A percentile compares a stretch with the other conserved stretches of the same genome.
These are phyloP conservation scores for Melanotaenia trifasciata DNA, from an alignment of 2,797 vertebrate genomes.

Conservation along the genomic window DNA sequence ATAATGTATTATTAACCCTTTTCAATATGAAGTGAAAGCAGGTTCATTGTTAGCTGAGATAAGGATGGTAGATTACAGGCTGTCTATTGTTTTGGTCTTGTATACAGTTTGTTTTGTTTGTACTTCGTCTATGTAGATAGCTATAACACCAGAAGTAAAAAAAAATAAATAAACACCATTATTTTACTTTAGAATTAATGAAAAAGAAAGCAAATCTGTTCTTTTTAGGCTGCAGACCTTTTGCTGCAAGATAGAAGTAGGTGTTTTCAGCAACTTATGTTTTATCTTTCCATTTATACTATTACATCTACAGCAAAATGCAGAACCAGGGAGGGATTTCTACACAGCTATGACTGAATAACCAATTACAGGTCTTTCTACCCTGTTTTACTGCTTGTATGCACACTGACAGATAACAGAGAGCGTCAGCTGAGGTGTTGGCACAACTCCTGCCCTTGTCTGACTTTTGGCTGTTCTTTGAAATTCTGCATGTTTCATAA, in stretches of 20 bases:
- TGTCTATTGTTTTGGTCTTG: background rate
- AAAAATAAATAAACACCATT: background rate
- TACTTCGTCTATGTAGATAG: background rate
- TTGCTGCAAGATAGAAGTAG: background rate
- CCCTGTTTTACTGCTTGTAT: conserved; percentile 54
- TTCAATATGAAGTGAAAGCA: background rate
- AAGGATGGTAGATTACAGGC: conserved; percentile 6
- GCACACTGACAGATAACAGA: conserved; percentile 37
- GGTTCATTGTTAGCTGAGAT: background rate
- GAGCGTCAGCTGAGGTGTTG: conserved; percentile 18
- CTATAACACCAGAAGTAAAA: too few relatives aligned
- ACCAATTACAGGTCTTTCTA: conserved; percentile 63
- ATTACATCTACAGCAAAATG: conserved; percentile 24
- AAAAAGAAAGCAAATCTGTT: background rate
- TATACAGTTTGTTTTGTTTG: background rate
- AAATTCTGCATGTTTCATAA: conserved; percentile 16
- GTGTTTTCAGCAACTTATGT: too few relatives aligned
- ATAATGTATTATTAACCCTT: background rate
- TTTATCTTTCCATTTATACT: background rate
- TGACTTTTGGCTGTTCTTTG: background rate
- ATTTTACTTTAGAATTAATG: background rate
- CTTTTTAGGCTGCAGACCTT: background rate
- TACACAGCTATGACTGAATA: conserved; percentile 57
- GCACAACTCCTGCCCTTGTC: conserved; percentile 3
- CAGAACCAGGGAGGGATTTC: conserved; percentile 38